Base-by-base conservation (phyloP, 1,140 invertebrate species). In the Chlorops oryzae region DNA sequence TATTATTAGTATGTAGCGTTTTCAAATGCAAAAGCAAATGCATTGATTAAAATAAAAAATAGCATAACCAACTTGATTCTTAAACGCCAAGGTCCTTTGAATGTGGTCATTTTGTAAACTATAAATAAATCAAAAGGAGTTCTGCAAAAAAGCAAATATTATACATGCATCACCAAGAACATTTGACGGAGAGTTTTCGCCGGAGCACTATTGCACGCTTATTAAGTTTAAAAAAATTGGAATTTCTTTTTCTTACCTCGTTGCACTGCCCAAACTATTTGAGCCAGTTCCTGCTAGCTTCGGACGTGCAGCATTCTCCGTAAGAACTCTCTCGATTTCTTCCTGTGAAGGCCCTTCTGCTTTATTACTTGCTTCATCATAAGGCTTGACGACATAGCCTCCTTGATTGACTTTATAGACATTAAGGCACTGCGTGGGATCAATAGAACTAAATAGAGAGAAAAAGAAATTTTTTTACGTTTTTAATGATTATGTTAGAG, bases 301-400 rank as follows among this genome's bases (percentile, higher is more conserved):
- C 1, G 58, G 63, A 6, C 67, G 55, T 39, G 52, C 55, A 7
- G 58, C 57, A 35, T 71, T 63, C 50, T 69, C 61, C 54, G 57
- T 59, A 37, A 72, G 64, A 62, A 82, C 74, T 61, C 75, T 77
- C 66, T 80, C 77, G 3, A 82, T 70, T 60, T 82, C 81, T 56
- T 80, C 78, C 24, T 72, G 64, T 3, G 79, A 76, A 5, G 78
- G 77, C 17, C 77, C 79, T 61, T 81, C 78, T 4, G 81, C 81
- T 70, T 81, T 83, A 35, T 82, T 78, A 61, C 80, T 81, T 50
- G 81, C 82, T 59, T 85, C 85, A 61, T 88, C 85, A 66, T 85
- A 83, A 17, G 85, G 85, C 62, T 88, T 87, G 10, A 88, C 86
- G 35, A 88, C 83, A 73, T 87, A 89, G 51, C 85, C 80, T 6